These are phyloP conservation scores for Nannospalax galili DNA, from an alignment of 2,113 vertebrate species.

Conservation along the genomic window DNA sequence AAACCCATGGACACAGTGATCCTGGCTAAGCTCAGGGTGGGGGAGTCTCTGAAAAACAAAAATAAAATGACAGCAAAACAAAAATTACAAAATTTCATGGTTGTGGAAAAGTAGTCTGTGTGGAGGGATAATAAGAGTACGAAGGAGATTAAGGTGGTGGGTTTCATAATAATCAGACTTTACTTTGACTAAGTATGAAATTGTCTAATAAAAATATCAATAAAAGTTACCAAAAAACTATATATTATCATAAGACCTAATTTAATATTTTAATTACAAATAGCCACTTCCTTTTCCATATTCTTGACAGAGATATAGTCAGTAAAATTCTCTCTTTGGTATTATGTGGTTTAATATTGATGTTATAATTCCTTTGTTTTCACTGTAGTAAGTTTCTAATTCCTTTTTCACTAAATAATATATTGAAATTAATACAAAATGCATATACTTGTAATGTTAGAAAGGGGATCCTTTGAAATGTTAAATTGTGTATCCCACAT, in stretches of 20 bases:
- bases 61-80: not conserved
- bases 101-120: not conserved
- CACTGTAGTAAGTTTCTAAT: not conserved
- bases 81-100: not conserved
- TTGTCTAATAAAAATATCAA: not conserved
- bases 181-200: not conserved
- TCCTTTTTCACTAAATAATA: too few species aligned
- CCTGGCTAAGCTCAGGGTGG: not conserved
- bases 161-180: not conserved
- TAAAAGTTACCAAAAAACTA: not conserved
- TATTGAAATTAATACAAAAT: not conserved
- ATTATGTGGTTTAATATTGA: not conserved
- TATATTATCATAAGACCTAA: not conserved
- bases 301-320: not conserved
- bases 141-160: not conserved
- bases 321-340: not conserved
- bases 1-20: not conserved
- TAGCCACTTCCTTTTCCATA: not conserved
- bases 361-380: not conserved
- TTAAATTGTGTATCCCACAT: not conserved
- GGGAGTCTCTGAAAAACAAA: not conserved
- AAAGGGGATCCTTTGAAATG: not conserved
- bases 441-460: not conserved
- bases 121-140: not conserved
- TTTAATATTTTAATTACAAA: not conserved